Evolutionary conservation across 2,888 invertebrate genomes (phyloP).

Genomic region (Podotricha telesiphe): DNA sequence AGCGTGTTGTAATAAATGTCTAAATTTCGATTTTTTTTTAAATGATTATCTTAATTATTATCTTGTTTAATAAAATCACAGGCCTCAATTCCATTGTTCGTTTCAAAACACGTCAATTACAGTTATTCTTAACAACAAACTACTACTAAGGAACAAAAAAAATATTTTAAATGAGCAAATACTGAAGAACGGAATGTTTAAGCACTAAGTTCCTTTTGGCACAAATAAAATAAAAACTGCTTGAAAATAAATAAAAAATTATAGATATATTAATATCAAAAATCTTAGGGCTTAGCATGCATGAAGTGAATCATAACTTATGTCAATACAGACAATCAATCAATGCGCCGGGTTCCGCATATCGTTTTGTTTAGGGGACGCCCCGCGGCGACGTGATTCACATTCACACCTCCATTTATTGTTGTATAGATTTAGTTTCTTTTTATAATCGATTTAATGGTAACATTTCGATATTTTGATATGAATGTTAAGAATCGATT

Average conservation of each 20-base stretch:
- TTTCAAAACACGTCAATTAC: no score
- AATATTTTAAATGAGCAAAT: no score
- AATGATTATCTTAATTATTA: no score
- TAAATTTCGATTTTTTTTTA: no score
- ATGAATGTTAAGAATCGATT: not conserved
- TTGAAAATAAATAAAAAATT: not conserved
- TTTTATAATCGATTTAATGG: conserved; percentile 16
- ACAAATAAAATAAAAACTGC: no score
- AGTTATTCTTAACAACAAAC: no score
- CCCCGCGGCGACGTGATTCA: conserved; percentile 22
- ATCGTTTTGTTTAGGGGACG: conserved; percentile 28
- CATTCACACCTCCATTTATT: conserved; percentile 24
- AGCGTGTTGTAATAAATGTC: no score
- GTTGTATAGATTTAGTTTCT: conserved; percentile 10
- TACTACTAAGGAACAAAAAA: no score
- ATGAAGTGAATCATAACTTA: conserved; percentile 27
- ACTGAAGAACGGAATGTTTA: no score
- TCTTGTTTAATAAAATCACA: no score
- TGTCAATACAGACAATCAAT: conserved; percentile 27
- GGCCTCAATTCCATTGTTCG: no score
- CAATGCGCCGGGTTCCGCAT: conserved; percentile 22
- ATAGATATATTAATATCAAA: conserved; percentile 4
- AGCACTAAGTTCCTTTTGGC: no score
- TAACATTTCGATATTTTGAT: not conserved
- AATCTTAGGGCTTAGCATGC: conserved; percentile 4